Conservation (phyloP, 2,113 vertebrate genomes). For the Bothrops jararaca region DNA sequence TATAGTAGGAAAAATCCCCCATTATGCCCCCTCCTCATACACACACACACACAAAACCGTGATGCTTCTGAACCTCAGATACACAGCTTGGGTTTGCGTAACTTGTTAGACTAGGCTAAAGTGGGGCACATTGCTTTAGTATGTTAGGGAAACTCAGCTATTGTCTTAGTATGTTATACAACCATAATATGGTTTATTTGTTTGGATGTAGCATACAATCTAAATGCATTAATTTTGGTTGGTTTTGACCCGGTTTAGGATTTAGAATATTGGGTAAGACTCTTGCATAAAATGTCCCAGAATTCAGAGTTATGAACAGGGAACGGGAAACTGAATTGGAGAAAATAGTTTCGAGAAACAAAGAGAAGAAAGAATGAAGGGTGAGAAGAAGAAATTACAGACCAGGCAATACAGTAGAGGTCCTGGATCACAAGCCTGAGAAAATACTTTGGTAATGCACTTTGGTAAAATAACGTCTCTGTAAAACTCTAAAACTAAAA, state of each 20-base stretch:
- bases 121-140: neutral
- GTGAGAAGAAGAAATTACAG: neutral
- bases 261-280: neutral
- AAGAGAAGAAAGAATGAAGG: neutral
- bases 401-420: neutral
- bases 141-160: neutral
- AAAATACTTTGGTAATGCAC: neutral
- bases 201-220: neutral
- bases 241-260: neutral
- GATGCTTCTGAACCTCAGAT: constrained; percentile 6
- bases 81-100: neutral
- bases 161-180: neutral
- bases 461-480: neutral
- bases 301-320: neutral
- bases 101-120: neutral
- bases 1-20: constrained; percentile 14
- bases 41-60: neutral
- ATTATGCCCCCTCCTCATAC: neutral
- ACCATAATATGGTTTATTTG: neutral
- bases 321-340: neutral
- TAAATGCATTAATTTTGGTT: neutral
- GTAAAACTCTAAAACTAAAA: neutral
- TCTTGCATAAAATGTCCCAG: neutral
- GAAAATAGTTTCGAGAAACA: constrained; percentile 24
- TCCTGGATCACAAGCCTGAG: neutral